These are phyloP conservation scores for Zaprionus capensis DNA, from an alignment of 1,140 invertebrate species.

Conservation along the genomic window DNA sequence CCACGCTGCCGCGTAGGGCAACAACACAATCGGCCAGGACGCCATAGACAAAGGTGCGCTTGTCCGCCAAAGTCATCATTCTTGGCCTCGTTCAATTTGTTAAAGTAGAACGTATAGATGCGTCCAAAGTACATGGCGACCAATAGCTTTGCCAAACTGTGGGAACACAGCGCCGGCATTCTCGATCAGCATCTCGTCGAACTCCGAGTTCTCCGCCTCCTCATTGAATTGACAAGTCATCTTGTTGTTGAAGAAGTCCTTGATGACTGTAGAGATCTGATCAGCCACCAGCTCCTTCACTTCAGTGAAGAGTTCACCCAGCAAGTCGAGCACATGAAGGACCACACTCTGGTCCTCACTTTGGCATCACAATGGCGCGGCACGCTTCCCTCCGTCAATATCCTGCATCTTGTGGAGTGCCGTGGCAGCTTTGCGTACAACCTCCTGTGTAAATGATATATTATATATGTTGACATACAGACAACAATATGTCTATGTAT, in stretches of 20 bases:
- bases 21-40: slow-evolving; percentile 90
- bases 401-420: slow-evolving; percentile 86
- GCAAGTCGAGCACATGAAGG: slow-evolving; percentile 88
- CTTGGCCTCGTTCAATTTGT: slow-evolving; percentile 85
- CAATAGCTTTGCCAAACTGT: slow-evolving; percentile 88
- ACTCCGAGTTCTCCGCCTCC: slow-evolving; percentile 91
- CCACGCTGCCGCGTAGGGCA: slow-evolving; percentile 86
- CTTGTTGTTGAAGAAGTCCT: slow-evolving; percentile 87
- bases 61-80: slow-evolving; percentile 72
- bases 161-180: slow-evolving; percentile 91
- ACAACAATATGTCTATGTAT: too few species aligned
- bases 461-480: too few species aligned
- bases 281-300: slow-evolving; percentile 87
- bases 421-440: slow-evolving; percentile 88
- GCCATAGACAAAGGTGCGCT: slow-evolving; percentile 90
- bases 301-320: slow-evolving; percentile 87
- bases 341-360: slow-evolving; percentile 89
- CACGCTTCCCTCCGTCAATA: slow-evolving; percentile 83
- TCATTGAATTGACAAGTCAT: slow-evolving; percentile 84
- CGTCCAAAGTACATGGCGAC: slow-evolving; percentile 87
- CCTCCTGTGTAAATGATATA: slow-evolving; percentile 85
- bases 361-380: slow-evolving; percentile 87
- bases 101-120: slow-evolving; percentile 86
- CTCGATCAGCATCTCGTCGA: slow-evolving; percentile 90
- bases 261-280: slow-evolving; percentile 88